A percentile compares a stretch with the other conserved stretches of the same genome.
These are phyloP conservation scores for Centroberyx gerrardi DNA, from an alignment of 2,797 vertebrate species.

Conservation along the genomic window DNA sequence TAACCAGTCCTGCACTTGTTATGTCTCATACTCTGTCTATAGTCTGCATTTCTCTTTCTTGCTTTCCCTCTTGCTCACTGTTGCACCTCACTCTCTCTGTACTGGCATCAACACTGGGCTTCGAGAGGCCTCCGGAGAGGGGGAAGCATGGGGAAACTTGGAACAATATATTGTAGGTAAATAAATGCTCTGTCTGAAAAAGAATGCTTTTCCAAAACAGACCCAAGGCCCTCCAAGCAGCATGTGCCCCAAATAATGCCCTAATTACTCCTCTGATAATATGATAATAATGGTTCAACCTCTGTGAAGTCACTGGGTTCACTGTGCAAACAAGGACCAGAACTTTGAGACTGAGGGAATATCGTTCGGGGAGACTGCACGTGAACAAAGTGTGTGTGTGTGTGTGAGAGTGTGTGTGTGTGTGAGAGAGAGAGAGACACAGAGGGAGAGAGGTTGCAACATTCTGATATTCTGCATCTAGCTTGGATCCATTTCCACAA, in stretches of 20 bases:
- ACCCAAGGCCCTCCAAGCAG: conserved; percentile 64
- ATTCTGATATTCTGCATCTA: conserved; percentile 28
- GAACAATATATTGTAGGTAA: conserved; percentile 85
- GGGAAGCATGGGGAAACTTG: conserved; percentile 80
- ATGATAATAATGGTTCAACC: conserved; percentile 74
- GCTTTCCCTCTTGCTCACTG: conserved; percentile 65
- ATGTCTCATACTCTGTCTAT: conserved; percentile 34
- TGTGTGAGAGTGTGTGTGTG: conserved; percentile 2
- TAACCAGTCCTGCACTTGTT: conserved; percentile 46
- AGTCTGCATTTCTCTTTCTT: conserved; percentile 51
- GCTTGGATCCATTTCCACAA: conserved; percentile 36
- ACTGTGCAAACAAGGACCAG: conserved; percentile 69
- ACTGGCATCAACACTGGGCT: conserved; percentile 77
- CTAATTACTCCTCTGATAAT: conserved; percentile 80
- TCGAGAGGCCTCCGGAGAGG: conserved; percentile 81
- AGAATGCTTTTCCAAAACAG: conserved; percentile 81
- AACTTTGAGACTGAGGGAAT: conserved; percentile 71
- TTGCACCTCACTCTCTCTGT: conserved; percentile 75
- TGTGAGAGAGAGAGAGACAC: neutral
- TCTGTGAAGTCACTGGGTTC: conserved; percentile 80
- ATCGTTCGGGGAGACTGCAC: conserved; percentile 75
- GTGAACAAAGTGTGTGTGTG: conserved; percentile 58
- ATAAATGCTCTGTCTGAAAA: conserved; percentile 86
- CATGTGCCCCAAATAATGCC: conserved; percentile 79
- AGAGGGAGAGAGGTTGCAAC: neutral